Evolutionary conservation across 2,797 vertebrate genomes (phyloP), one percentile per base, ranked within the genome.

Genomic region (Phalloptychus januarius): DNA sequence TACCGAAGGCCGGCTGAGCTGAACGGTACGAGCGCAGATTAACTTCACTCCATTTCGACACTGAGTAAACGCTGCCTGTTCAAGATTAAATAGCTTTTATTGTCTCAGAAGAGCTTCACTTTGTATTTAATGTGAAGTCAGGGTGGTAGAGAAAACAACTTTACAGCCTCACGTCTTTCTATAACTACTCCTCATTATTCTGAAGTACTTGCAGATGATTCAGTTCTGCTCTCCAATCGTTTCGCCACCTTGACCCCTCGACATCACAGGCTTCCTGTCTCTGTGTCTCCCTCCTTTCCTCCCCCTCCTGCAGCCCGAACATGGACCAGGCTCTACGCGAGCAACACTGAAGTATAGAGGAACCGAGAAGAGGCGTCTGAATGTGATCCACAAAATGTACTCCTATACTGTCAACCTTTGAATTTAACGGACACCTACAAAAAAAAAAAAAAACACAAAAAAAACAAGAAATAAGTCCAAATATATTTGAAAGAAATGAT

Each of bases 281-380:
- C 52, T 83, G n/a, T n/a, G n/a, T n/a, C 46, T 81, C n/a, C 77
- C 31, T 46, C 56, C 46, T 20, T 25, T 36, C 79, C n/a, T 45
- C 72, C 5, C 25, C 81, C 28, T 50, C 74, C 58, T 4, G 23
- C 97, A 99, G 98, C 98, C 93, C 97, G 97, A 96, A 96, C 97
- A 97, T 99, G 98, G 98, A 99, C 98, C 97, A 97, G 96, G 96
- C 97, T 97, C 96, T 98, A 99, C 92, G 98, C 98, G 83, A 96
- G 96, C 94, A 97, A 98, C 96, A 96, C 96, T 94, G 97, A 97
- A 97, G 96, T 96, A 95, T 96, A 96, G 90, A 94, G 85, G 90
- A 91, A 79, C 84, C 74, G 87, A 87, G 83, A 84, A 90, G 94
- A 95, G 92, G 95, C 96, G 94, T 93, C 96, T 96, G 95, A 96